phyloP scores from a whole-genome alignment of 2,888 invertebrate species.

The Pristionchus fissidentatus region DNA sequence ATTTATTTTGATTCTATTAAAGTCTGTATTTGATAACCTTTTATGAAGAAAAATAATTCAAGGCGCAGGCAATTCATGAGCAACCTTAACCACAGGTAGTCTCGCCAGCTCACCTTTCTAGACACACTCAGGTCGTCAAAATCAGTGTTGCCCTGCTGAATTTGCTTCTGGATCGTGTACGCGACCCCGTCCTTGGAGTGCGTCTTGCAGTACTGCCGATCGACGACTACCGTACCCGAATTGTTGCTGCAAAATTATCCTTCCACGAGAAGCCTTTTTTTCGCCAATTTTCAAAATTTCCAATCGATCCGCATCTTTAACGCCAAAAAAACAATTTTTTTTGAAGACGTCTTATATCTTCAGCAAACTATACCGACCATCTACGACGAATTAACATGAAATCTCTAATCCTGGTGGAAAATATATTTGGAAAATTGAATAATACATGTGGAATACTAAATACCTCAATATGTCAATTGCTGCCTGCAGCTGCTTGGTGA shows the following conservation, averaged over 20 bases:
- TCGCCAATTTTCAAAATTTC: too few relatives aligned
- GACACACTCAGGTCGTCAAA: constrained; percentile 7
- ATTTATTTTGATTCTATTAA: too few relatives aligned
- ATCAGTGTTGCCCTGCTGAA: not conserved
- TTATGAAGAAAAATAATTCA: not conserved
- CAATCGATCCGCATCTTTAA: too few relatives aligned
- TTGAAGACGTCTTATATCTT: too few relatives aligned
- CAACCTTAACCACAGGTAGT: not conserved
- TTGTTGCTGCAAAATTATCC: not conserved
- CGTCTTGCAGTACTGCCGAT: constrained; percentile 22
- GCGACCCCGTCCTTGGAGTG: not conserved
- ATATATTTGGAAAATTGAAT: too few relatives aligned
- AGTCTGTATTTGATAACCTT: too few relatives aligned
- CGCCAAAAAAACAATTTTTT: too few relatives aligned
- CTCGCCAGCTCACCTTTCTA: not conserved
- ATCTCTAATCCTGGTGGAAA: too few relatives aligned
- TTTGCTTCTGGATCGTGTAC: constrained; percentile 28
- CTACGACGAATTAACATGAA: too few relatives aligned
- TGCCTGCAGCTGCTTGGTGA: not conserved
- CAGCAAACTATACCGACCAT: too few relatives aligned
- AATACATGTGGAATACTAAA: too few relatives aligned
- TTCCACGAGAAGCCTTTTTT: not conserved
- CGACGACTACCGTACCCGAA: constrained; percentile 8
- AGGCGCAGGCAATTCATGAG: not conserved
- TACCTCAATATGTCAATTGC: not conserved